phyloP scores from a whole-genome alignment of 2,888 invertebrate species.

The Linnaemya tessellans region DNA sequence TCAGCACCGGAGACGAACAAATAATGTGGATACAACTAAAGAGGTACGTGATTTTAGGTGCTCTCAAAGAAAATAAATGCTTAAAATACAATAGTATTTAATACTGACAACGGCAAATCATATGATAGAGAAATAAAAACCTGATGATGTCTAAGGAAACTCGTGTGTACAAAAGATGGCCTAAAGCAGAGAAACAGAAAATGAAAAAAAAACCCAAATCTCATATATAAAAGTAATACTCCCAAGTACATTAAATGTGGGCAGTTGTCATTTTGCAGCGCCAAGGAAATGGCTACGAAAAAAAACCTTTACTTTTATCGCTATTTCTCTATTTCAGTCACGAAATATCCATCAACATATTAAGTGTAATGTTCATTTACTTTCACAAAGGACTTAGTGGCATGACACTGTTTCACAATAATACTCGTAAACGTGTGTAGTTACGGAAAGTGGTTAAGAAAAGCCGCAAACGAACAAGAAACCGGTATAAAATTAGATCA shows the following conservation, averaged over 20 bases:
- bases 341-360: conserved; percentile 67
- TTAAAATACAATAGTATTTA: conserved; percentile 20
- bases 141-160: conserved; percentile 34
- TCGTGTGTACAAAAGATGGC: neutral
- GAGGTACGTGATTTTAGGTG: conserved; percentile 64
- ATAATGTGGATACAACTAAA: conserved; percentile 58
- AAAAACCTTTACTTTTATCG: neutral
- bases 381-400: conserved; percentile 39
- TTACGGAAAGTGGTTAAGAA: neutral
- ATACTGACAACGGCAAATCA: conserved; percentile 36
- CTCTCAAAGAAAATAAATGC: neutral
- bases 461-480: conserved; percentile 10
- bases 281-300: neutral
- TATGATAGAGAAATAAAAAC: conserved; percentile 37
- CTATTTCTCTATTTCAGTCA: conserved; percentile 60
- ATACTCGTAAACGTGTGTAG: neutral
- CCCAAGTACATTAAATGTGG: conserved; percentile 17
- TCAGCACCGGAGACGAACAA: conserved; percentile 42
- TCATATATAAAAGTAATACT: neutral
- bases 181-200: no score
- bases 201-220: neutral
- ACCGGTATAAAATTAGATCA: no score
- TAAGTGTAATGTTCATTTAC: conserved; percentile 58
- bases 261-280: conserved; percentile 53
- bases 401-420: neutral